Evolutionary conservation across 1,140 invertebrate species (phyloP), one percentile per base, ranked within the genome.

Genomic region (Eriocheir sinensis): DNA sequence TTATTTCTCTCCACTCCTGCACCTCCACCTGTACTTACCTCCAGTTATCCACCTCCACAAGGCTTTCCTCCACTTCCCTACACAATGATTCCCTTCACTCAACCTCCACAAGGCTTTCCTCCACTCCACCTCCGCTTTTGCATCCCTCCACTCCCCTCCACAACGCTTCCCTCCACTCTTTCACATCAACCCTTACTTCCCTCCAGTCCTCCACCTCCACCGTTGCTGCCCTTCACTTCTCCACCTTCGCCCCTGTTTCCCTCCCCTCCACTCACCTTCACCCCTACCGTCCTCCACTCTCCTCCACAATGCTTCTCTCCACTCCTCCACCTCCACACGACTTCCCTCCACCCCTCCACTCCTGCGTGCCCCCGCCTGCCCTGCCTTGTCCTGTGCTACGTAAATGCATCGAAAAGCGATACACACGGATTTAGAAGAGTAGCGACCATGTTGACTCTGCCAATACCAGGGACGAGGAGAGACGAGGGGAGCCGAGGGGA

Each of bases 361-460:
- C 34, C 85, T n/a, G 36, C 30, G 21, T 40, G 9, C 34, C 88
- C 48, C 88, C 88, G 27, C 60, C 27, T 72, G 60, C 60, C 27
- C 21, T 4, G 38, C 88, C 48, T 53, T 41, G 34, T 72, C 48
- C 48, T 36, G 30, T 72, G 32, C 48, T 2, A 27, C 85, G 41
- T n/a, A 91, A 91, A 91, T 60, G 44, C 38, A 91, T 91, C 53
- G 89, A 91, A 91, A 91, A 91, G 44, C 89, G 89, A 91, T 91
- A 40, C 85, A 86, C 4, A 34, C 3, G 89, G 89, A 91, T 91
- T 91, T 91, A 91, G 44, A 60, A n/a, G 60, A 72, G 89, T 60
- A 34, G 89, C 48, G 89, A 32, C 2, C 36, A 21, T 91, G 89
- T 91, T 91, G 89, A 91, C 89, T 91, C 89, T 91, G 89, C 89